Evolutionary conservation across 2,113 vertebrate species (phyloP), one percentile per base, ranked within the genome.

Genomic region (Sus scrofa): DNA sequence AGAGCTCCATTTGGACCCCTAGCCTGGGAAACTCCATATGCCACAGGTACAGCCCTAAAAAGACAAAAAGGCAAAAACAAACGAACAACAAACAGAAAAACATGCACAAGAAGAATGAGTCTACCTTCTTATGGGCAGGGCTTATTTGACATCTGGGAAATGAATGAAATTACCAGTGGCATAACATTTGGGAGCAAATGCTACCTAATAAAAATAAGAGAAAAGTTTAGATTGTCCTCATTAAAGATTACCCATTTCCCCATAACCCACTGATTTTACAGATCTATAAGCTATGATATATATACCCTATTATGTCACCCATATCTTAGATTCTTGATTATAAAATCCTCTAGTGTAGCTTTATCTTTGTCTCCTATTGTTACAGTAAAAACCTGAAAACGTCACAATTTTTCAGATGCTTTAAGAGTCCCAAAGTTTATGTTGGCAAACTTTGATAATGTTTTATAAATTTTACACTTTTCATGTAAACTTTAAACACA

Each of bases 111-210:
- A 39, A 19, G 19, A 79, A 56, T 88, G 67, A 54, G 75, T 77
- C n/a, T 89, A 27, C 4, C 73, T 92, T 78, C 62, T 78, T 73
- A 71, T 22, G 16, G 12, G 56, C 56, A 63, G 13, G 44, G 58
- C 2, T 77, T 89, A 70, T 24, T 79, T 95, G 75, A 93, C 22
- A 81, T 95, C 60, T 81, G 63, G 79, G 86, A 96, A 95, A 77
- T 58, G 22, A 79, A 90, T n/a, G 24, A 91, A 96, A 79, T 65
- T 54, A 10, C 50, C 82, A 39, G 13, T 82, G 0, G 13, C 58
- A 62, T 81, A 78, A 52, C 3, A 65, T 87, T 65, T 75, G 56
- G n/a, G 24, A 12, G 82, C 54, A 78, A 78, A 56, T 67, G 14
- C 34, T 86, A 90, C 65, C 30, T 75, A 60, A 60, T 1, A 37